A percentile compares a stretch with the other conserved stretches of the same genome.
Evolutionary conservation across 2,113 vertebrate genomes (phyloP).

Genomic region (Microtus richardsoni): DNA sequence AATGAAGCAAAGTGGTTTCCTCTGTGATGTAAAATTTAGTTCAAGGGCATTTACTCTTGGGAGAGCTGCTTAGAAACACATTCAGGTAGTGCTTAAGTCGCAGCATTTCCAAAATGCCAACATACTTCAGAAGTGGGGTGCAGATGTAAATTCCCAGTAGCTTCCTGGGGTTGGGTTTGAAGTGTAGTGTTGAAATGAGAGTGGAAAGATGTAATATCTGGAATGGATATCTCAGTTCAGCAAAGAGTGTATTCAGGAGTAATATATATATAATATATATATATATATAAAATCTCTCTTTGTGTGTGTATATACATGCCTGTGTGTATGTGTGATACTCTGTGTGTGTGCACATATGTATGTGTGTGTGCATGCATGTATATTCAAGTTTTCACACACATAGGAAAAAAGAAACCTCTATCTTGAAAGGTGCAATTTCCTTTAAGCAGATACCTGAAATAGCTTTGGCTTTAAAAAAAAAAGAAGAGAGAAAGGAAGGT

Average conservation of each 20-base stretch:
- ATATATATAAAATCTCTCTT: too few species aligned
- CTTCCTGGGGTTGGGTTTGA: not conserved
- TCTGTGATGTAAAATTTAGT: slow-evolving; percentile 47
- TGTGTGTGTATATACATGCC: too few species aligned
- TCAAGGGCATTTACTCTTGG: slow-evolving; percentile 46
- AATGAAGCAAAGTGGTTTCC: slow-evolving; percentile 29
- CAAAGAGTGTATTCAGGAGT: not conserved
- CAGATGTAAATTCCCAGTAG: not conserved
- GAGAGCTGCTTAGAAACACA: slow-evolving; percentile 57
- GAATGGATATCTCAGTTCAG: slow-evolving; percentile 11
- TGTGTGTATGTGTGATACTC: not conserved
- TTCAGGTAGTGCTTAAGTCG: slow-evolving; percentile 37
- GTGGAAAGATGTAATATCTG: slow-evolving; percentile 7
- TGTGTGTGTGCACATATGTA: not conserved
- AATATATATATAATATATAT: too few species aligned
- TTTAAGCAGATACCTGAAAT: slow-evolving; percentile 50
- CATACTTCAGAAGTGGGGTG: slow-evolving; percentile 29
- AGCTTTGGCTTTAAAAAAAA: slow-evolving; percentile 19
- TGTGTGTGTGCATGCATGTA: not conserved
- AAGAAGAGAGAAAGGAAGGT: not conserved
- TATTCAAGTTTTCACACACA: not conserved
- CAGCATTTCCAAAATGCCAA: slow-evolving; percentile 35
- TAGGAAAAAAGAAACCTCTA: slow-evolving; percentile 22
- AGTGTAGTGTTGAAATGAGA: not conserved
- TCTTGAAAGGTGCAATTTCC: slow-evolving; percentile 40